Evolutionary conservation across 64 coral and sea anemone genomes (phyloP).

Genomic region (Cladopsammia gracilis): DNA sequence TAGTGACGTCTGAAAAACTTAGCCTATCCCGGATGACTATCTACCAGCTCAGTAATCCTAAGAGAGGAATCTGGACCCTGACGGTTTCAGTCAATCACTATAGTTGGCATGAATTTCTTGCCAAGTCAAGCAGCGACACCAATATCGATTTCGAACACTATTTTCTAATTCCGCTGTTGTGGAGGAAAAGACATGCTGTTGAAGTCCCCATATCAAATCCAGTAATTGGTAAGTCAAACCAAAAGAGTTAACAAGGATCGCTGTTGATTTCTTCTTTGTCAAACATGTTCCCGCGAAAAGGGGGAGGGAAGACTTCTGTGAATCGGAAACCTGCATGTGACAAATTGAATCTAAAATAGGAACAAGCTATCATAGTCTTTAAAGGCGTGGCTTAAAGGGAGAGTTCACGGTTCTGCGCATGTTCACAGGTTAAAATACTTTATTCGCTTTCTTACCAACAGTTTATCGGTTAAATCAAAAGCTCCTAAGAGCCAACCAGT

Average conservation of each 20-base stretch:
- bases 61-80: slow-evolving; percentile 60
- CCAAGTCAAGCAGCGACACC: slow-evolving; percentile 77
- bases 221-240: slow-evolving; percentile 14
- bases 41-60: slow-evolving; percentile 61
- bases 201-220: slow-evolving; percentile 74
- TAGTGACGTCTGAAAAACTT: slow-evolving; percentile 60
- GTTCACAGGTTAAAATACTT: too few relatives aligned
- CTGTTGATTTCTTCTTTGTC: too few relatives aligned
- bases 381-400: too few relatives aligned
- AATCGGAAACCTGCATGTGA: too few relatives aligned
- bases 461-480: too few relatives aligned
- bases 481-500: too few relatives aligned
- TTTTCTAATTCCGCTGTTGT: slow-evolving; percentile 48
- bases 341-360: too few relatives aligned
- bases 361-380: too few relatives aligned
- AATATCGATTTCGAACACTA: slow-evolving; percentile 92
- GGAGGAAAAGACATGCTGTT: neutral
- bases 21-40: slow-evolving; percentile 47
- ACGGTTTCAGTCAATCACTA: slow-evolving; percentile 39
- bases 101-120: slow-evolving; percentile 56
- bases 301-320: too few relatives aligned
- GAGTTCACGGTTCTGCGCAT: too few relatives aligned
- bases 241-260: neutral
- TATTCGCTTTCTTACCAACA: too few relatives aligned
- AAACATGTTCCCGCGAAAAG: too few relatives aligned